Evolutionary conservation across 2,113 vertebrate species (phyloP), one percentile per base, ranked within the genome.

Genomic region (Naja naja): DNA sequence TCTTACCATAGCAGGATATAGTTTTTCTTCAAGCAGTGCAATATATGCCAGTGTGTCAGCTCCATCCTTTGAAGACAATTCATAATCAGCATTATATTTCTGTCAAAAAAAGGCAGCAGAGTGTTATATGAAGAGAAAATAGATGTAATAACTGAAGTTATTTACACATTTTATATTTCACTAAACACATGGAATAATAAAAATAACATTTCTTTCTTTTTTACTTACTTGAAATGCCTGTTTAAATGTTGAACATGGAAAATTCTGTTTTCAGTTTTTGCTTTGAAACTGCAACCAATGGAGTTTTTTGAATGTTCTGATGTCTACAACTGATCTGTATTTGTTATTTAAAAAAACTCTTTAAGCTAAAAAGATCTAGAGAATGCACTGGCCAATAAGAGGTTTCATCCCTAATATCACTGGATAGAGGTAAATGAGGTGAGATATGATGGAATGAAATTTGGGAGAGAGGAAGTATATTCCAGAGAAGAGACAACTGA

Each of bases 31-130:
- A 47, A 99, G 97, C n/a, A 99, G 97, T 69, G 99, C 99, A 54
- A 99, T 98, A 95, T 99, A 99, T 3, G 99, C 99, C 97, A 99
- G 97, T 0, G 99, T 99, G 96, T 99, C 99, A 89, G 99, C 99
- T 90, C 99, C 99, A 97, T 99, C 98, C 95, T 98, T 99, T 92
- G 99, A 98, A 85, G 99, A 98, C 93, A 99, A 97, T 85, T 99
- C 98, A 97, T 98, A 99, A 97, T 99, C 99, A 87, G 99, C 99
- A 96, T 99, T 99, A 45, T 99, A 99, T 92, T 98, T 98, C 99
- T 99, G 97, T 0, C 0, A 94, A 34, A 95, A 96, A 97, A 93
- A 95, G 93, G 2, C 5, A 52, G 87, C 1, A 58, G 16, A 53
- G 0, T 0, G 2, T 85, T 55, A 95, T 0, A 47, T 0, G 14